phyloP scores from a whole-genome alignment of 2,113 vertebrate genomes.

The Misgurnus mizolepis region DNA sequence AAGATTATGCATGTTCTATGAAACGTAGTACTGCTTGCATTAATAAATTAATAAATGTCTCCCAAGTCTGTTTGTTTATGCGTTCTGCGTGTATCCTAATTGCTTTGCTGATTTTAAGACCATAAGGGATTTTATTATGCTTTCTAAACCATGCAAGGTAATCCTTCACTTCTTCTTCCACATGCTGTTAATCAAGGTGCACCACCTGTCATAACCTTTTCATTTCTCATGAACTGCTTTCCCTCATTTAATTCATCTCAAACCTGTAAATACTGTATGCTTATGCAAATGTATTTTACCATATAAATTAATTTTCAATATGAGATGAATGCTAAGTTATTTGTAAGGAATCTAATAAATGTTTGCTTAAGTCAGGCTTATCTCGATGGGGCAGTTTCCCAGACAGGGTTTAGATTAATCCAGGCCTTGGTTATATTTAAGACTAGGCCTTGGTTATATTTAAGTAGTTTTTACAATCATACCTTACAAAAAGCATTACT shows the following conservation, averaged over 20 bases:
- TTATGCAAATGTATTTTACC: too few species aligned
- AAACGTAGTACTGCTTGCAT: constrained; percentile 51
- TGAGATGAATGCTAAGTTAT: too few species aligned
- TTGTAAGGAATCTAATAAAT: too few species aligned
- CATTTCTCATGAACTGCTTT: background rate
- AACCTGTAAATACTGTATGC: background rate
- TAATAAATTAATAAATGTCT: constrained; percentile 48
- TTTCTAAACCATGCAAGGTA: too few species aligned
- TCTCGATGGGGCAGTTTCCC: too few species aligned
- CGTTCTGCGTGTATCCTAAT: background rate
- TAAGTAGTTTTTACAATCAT: too few species aligned
- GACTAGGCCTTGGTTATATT: too few species aligned
- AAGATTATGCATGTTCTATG: constrained; percentile 46
- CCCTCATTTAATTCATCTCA: background rate
- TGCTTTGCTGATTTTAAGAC: background rate
- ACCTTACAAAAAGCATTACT: too few species aligned
- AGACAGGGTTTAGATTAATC: too few species aligned
- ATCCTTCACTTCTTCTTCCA: background rate
- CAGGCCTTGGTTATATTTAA: too few species aligned
- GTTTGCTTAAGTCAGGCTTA: too few species aligned
- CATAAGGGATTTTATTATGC: background rate
- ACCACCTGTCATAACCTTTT: background rate
- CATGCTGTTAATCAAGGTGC: background rate
- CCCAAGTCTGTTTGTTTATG: constrained; percentile 28
- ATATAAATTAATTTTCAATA: background rate